Conservation (phyloP, 2,888 invertebrate species). For the Chesias legatella region DNA sequence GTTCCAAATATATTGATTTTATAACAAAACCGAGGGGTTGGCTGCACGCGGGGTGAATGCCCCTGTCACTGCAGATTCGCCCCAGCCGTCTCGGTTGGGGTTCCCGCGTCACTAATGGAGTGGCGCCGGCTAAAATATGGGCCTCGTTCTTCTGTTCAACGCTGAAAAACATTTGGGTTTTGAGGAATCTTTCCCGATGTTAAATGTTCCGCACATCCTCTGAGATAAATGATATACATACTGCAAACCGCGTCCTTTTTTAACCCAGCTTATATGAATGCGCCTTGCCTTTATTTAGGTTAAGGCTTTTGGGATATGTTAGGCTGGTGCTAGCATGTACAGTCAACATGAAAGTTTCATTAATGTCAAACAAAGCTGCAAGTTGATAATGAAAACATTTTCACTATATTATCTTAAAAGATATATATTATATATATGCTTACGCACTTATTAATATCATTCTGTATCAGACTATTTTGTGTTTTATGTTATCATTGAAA, state of each 20-base stretch:
- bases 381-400: too few relatives aligned
- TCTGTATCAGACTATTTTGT: too few relatives aligned
- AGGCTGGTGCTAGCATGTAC: too few relatives aligned
- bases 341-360: too few relatives aligned
- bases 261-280: conserved; percentile 16
- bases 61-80: conserved; percentile 77
- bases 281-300: conserved; percentile 11
- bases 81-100: conserved; percentile 70
- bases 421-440: too few relatives aligned
- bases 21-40: conserved; percentile 77
- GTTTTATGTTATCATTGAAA: too few relatives aligned
- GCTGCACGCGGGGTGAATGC: conserved; percentile 73
- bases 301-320: conserved; percentile 10
- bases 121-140: conserved; percentile 72
- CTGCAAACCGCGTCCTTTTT: conserved; percentile 28
- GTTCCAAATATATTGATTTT: conserved; percentile 77
- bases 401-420: too few relatives aligned
- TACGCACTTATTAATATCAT: too few relatives aligned
- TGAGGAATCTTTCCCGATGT: conserved; percentile 41
- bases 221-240: conserved; percentile 33
- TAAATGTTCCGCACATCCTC: conserved; percentile 39
- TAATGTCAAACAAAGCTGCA: too few relatives aligned
- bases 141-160: conserved; percentile 60
- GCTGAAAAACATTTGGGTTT: conserved; percentile 60
- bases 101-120: conserved; percentile 73